These are phyloP conservation scores for Sinodicranocentrus sp. DNA, from an alignment of 2,888 invertebrate genomes.

Conservation along the genomic window DNA sequence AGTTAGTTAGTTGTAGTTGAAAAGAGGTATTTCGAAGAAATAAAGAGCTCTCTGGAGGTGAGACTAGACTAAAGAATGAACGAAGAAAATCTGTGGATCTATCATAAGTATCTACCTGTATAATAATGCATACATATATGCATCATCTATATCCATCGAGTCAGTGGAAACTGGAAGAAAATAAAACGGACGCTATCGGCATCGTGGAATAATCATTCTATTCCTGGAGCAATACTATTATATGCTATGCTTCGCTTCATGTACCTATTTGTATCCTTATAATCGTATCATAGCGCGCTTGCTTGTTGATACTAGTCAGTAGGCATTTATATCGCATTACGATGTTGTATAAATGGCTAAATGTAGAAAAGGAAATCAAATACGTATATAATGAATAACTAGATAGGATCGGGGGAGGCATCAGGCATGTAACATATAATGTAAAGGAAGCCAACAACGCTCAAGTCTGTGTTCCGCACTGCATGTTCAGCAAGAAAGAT, in stretches of 20 bases:
- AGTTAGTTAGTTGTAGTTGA: neutral
- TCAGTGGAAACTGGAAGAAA: constrained; percentile 6
- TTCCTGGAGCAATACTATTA: neutral
- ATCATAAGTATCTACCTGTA: neutral
- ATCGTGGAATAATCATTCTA: constrained; percentile 43
- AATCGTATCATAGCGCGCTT: too few species aligned
- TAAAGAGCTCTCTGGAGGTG: constrained; percentile 11
- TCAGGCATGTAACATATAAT: too few species aligned
- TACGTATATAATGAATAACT: too few species aligned
- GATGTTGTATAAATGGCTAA: too few species aligned
- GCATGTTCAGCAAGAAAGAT: too few species aligned
- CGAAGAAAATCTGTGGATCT: neutral
- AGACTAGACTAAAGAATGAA: neutral
- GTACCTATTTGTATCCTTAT: too few species aligned
- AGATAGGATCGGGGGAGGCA: too few species aligned
- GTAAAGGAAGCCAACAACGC: too few species aligned
- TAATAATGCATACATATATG: neutral
- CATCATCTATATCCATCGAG: neutral
- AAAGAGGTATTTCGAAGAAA: neutral
- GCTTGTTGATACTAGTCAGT: too few species aligned
- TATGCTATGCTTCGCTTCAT: neutral
- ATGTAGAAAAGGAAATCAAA: too few species aligned
- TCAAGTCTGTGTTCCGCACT: too few species aligned
- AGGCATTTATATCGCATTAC: too few species aligned
- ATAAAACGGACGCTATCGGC: constrained; percentile 46